Conservation (phyloP, 2,113 vertebrate species). For the Neolamprologus brichardi region DNA sequence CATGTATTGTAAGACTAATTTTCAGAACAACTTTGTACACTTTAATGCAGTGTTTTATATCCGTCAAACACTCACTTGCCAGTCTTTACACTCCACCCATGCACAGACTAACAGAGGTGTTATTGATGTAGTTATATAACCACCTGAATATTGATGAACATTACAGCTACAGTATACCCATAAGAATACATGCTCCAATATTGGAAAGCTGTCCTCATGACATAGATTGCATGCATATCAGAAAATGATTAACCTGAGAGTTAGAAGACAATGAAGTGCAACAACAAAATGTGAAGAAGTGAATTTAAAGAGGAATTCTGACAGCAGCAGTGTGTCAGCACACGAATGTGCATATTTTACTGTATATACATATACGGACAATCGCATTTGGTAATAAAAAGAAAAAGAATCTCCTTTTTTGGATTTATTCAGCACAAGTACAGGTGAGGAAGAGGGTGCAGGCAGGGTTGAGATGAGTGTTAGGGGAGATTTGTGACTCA, state of each 20-base stretch:
- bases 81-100: conserved; percentile 7
- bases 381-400: background rate
- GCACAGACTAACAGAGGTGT: conserved; percentile 21
- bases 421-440: background rate
- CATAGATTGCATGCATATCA: background rate
- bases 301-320: background rate
- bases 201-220: background rate
- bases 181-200: background rate
- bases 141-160: conserved; percentile 57
- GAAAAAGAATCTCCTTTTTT: background rate
- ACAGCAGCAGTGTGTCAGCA: background rate
- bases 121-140: conserved; percentile 53
- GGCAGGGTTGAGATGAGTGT: background rate
- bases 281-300: background rate
- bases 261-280: background rate
- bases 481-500: background rate
- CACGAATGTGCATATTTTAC: background rate
- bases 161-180: conserved; percentile 11
- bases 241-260: background rate
- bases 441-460: background rate
- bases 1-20: background rate
- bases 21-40: background rate
- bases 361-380: background rate
- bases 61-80: conserved; percentile 10
- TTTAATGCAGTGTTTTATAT: background rate